Base-by-base conservation (phyloP, 2,888 invertebrate genomes). In the Chymomyza caudatula region DNA sequence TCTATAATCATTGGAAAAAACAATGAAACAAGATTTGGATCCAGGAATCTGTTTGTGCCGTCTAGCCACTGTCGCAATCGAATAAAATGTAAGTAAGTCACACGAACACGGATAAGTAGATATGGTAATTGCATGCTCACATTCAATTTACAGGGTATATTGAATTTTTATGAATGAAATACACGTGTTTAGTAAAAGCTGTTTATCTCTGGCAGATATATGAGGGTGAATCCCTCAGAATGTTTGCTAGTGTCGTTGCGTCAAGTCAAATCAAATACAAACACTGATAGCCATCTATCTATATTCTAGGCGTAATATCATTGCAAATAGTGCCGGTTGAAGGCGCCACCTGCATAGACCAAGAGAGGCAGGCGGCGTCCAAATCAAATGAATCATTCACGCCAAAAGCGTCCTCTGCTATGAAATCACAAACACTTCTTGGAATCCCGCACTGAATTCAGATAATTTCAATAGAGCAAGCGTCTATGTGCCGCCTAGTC, bases 401-500 rank as follows among this genome's bases (percentile, higher is more conserved):
- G 71, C 76, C 73, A 70, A 74, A 81, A 68, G 64, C 73, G 66
- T 60, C 63, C 65, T 44, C 66, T 52, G 29, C 68, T 81, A 86
- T 82, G 85, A 85, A 83, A 79, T 82, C 82, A 82, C 64, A 75
- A 72, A 64, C 59, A 56, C 60, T 82, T 82, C 82, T 72, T 37
- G 70, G 82, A 82, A 82, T 54, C 11, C 2, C 55, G 17, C 22
- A 61, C 68, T 69, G 59, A 85, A 85, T 77, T 87, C 73, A 62
- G 69, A 67, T 66, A 77, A 83, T 62, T 77, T 67, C 58, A 55
- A 69, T 74, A 71, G 65, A 66, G 84, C 80, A 83, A 74, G 79
- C 70, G 74, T 72, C 70, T 69, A 69, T 67, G 29, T 11, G 29
- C 29, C 29, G 29, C 29, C 11, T 37, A 52, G 0, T 13, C 13